A percentile compares a stretch with the other conserved stretches of the same genome.
phyloP scores from a whole-genome alignment of 2,888 invertebrate species.

The Synanthedon andrenaeformis region DNA sequence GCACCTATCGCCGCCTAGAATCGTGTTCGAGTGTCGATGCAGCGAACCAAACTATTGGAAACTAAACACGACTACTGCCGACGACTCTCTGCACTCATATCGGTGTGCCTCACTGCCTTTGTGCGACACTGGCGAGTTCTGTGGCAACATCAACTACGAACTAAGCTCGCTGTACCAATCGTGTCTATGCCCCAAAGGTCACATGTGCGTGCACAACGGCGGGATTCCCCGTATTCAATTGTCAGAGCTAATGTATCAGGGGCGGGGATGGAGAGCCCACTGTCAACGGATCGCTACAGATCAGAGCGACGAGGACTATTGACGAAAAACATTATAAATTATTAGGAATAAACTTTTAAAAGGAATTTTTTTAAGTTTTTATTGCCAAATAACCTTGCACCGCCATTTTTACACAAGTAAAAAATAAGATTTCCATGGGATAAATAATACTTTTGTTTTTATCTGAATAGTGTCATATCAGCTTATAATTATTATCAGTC shows the following conservation, averaged over 20 bases:
- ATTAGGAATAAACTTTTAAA: background rate
- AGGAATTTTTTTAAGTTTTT: background rate
- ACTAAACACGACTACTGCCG: constrained; percentile 24
- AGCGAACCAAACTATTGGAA: constrained; percentile 62
- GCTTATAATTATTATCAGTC: too few relatives aligned
- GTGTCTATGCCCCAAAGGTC: constrained; percentile 72
- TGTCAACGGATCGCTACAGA: constrained; percentile 50
- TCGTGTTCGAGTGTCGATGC: constrained; percentile 63
- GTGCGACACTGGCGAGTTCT: constrained; percentile 69
- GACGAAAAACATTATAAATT: background rate
- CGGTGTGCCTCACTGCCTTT: constrained; percentile 59
- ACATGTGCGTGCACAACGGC: constrained; percentile 69
- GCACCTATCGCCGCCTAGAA: constrained; percentile 48
- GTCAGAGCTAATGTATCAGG: constrained; percentile 69
- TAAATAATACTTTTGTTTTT: too few relatives aligned
- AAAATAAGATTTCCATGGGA: background rate
- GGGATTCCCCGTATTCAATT: constrained; percentile 49
- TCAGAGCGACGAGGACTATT: constrained; percentile 40
- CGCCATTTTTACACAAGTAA: too few relatives aligned
- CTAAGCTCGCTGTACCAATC: constrained; percentile 72
- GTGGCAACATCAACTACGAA: constrained; percentile 72
- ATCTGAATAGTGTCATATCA: too few relatives aligned
- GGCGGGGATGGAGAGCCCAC: constrained; percentile 67
- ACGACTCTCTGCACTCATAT: constrained; percentile 30
- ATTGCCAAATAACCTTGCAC: too few relatives aligned